Evolutionary conservation across 2,113 vertebrate genomes (phyloP).

Genomic region (Tupaia chinensis): DNA sequence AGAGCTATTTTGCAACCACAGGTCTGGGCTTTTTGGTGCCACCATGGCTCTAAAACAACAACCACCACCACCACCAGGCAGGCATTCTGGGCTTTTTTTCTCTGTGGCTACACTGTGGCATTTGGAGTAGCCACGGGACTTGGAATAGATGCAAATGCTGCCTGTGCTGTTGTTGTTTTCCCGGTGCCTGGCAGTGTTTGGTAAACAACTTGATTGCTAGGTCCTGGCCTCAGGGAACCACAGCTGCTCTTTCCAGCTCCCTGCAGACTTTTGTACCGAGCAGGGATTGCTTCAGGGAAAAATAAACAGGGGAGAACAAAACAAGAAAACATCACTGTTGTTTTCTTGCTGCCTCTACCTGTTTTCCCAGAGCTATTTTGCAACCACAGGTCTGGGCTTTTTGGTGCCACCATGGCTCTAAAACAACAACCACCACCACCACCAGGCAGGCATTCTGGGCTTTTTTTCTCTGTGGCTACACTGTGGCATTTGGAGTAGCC

Average conservation of each 20-base stretch:
- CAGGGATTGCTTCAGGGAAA: conserved; percentile 82
- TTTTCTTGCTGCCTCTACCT: conserved; percentile 81
- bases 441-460: background rate
- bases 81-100: conserved; percentile 52
- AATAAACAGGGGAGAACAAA: conserved; percentile 85
- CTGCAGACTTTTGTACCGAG: conserved; percentile 76
- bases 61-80: no score
- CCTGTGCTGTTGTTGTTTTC: conserved; percentile 79
- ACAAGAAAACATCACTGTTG: conserved; percentile 78
- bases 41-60: no score
- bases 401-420: conserved; percentile 3
- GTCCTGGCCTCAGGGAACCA: conserved; percentile 83
- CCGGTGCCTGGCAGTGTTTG: conserved; percentile 81
- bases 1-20: conserved; percentile 74
- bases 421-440: no score
- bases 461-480: conserved; percentile 68
- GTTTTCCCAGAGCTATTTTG: conserved; percentile 78
- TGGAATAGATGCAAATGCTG: conserved; percentile 70
- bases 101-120: conserved; percentile 71
- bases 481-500: conserved; percentile 79
- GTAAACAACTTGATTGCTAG: conserved; percentile 86
- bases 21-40: conserved; percentile 63
- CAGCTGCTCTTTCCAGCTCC: conserved; percentile 85
- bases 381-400: conserved; percentile 65
- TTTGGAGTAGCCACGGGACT: conserved; percentile 81